Base-by-base conservation (phyloP, 2,797 vertebrate genomes). In the Channa striata region DNA sequence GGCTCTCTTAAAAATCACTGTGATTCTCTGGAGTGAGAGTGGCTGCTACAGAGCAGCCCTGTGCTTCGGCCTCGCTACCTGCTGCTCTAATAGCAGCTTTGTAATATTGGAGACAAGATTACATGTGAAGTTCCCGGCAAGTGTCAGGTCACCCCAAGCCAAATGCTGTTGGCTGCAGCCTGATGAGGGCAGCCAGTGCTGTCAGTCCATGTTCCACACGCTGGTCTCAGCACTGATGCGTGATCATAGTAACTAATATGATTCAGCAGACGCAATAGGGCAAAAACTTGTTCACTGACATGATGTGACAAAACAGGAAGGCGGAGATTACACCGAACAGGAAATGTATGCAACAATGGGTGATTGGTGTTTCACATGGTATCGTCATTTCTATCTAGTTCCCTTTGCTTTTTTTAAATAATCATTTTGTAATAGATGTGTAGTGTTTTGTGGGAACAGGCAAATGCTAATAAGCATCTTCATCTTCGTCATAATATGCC, bases 1-100 rank as follows among this genome's bases (percentile, higher is more conserved):
- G 11, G 30, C 58, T 54, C 42, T 43, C 47, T 72, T 68, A 74
- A 77, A 83, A 84, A 74, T 77, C 42, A 68, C 63, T 23, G 21
- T 65, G 59, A 33, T 63, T 52, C 14, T 7, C 42, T 53, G 20
- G 30, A 77, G 58, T 46, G 66, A 80, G 60, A 76, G 76, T 36
- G 61, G 72, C 75, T 50, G 60, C 59, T 20, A 21, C 46, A 16
- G 56, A 58, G 56, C 54, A 3, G 59, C 51, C n/a, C 37, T 9
- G 11, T 17, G 74, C 50, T 59, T 58, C 74, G 47, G 43, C 63
- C 61, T 21, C 13, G 1, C 74, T 76, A 77, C 74, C 80, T 59
- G 77, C 78, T 72, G 78, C 72, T 68, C 40, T 78, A 76, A 80
- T 72, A 68, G 64, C 68, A 66, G 77, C 74, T 83, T 72, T 83